Evolutionary conservation across 2,113 vertebrate genomes (phyloP), one percentile per base, ranked within the genome.

Genomic region (Cettia cetti): DNA sequence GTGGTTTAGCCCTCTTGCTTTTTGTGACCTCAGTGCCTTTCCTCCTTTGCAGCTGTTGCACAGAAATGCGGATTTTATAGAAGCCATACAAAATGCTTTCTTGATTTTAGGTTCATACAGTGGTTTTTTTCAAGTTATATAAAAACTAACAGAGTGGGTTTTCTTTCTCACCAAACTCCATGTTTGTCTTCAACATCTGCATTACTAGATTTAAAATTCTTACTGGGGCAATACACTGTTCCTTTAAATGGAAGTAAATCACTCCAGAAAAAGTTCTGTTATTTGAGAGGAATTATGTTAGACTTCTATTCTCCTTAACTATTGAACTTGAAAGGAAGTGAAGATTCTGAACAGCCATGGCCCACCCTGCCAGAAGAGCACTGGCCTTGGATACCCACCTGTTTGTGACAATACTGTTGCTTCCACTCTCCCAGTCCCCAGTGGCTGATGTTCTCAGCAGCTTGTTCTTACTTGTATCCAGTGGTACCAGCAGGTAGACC

Each of bases 391-490:
- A 31, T 61, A 94, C 95, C 79, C 97, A 98, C 98, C 99, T 99
- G 96, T 99, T 99, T 49, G 99, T 99, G 95, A 99, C 99, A 64
- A 99, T 99, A 97, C 99, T 99, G 97, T 99, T 99, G 97, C 99
- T 99, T 56, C 99, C 99, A 18, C 99, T 99, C 96, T 99, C 99
- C 99, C 99, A 99, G 98, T 99, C 99, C 7, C 98, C 98, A 6
- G 97, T 95, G 4, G 99, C 98, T 0, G 98, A 94, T 33, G 97
- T 97, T 84, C 99, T 98, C 74, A 99, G 97, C 53, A 99, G 98
- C 95, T 99, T 99, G 97, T 98, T 99, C 98, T 99, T 99, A 97
- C 99, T 99, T n/a, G 99, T 98, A 90, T 99, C 99, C 87, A 99
- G 93, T 2, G 99, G 99, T 24, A 99, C 99, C 6, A 99, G 97